These are phyloP conservation scores for Scaptomyza caliginosa DNA, from an alignment of 2,888 invertebrate species.

Conservation along the genomic window DNA sequence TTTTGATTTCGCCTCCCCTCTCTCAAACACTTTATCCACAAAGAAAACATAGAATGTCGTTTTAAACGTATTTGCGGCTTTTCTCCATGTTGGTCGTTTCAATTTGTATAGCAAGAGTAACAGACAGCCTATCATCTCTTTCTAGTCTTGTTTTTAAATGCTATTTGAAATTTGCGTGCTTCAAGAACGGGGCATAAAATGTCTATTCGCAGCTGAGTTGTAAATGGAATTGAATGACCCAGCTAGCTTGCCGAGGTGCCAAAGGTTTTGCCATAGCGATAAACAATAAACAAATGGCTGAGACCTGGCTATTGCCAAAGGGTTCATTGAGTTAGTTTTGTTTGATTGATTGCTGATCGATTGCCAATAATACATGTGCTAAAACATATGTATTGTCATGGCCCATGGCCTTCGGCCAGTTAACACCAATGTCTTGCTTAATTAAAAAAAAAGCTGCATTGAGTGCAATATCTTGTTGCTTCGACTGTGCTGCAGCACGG, in stretches of 20 bases:
- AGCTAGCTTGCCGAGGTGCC: background rate
- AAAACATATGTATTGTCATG: background rate
- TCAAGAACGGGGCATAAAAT: constrained; percentile 24
- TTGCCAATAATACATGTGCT: constrained; percentile 1
- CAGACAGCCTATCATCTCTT: background rate
- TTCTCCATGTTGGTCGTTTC: constrained; percentile 2
- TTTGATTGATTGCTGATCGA: constrained; percentile 24
- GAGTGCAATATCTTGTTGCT: too few relatives aligned
- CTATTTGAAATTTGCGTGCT: constrained; percentile 14
- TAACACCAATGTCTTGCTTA: background rate
- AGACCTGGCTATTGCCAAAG: background rate
- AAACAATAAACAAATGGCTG: constrained; percentile 37
- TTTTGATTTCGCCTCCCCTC: background rate
- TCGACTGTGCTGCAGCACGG: background rate
- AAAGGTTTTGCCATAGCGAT: constrained; percentile 19
- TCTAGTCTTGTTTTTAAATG: constrained; percentile 10
- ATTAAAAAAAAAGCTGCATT: background rate
- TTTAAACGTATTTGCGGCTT: constrained; percentile 30
- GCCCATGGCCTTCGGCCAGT: background rate
- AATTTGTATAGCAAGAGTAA: constrained; percentile 1
- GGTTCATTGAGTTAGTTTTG: constrained; percentile 12
- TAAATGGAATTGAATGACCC: constrained; percentile 44
- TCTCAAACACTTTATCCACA: background rate
- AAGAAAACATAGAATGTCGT: constrained; percentile 22
- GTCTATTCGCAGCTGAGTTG: constrained; percentile 16